A percentile compares a stretch with the other conserved stretches of the same genome.
Evolutionary conservation across 2,797 vertebrate genomes (phyloP).

Genomic region (Liasis olivaceus): DNA sequence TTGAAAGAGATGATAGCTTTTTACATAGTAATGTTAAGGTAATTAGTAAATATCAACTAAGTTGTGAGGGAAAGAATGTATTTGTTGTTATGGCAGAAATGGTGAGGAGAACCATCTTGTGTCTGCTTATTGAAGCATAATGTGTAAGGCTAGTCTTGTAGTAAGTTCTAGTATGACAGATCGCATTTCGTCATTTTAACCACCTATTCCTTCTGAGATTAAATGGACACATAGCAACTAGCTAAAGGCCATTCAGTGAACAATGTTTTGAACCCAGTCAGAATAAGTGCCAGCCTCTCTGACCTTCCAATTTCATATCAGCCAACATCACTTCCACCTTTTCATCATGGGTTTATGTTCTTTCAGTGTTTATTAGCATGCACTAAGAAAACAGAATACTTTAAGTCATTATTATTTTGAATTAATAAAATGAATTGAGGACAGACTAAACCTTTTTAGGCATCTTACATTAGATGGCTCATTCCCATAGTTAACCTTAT

Average conservation of each 20-base stretch:
- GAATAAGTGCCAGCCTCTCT: not conserved
- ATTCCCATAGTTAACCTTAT: constrained; percentile 35
- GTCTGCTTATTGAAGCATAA: not conserved
- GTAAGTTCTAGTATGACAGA: not conserved
- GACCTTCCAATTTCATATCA: not conserved
- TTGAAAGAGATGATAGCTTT: not conserved
- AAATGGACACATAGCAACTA: not conserved
- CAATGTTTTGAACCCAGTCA: not conserved
- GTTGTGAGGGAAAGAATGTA: not conserved
- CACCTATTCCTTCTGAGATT: not conserved
- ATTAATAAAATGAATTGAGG: not conserved
- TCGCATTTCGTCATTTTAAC: not conserved
- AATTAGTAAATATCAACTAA: not conserved
- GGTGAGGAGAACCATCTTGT: not conserved
- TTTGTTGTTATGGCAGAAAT: not conserved
- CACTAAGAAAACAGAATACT: not conserved
- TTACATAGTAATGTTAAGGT: not conserved
- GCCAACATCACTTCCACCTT: not conserved
- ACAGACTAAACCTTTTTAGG: not conserved
- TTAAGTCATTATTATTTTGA: constrained; percentile 4
- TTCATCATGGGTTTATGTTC: not conserved
- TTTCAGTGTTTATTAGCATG: not conserved
- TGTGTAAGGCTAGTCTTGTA: not conserved
- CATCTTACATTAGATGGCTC: not conserved
- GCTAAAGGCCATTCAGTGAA: not conserved